These are phyloP conservation scores for Trichonephila clavata DNA, from an alignment of 1,140 invertebrate genomes.

Conservation along the genomic window DNA sequence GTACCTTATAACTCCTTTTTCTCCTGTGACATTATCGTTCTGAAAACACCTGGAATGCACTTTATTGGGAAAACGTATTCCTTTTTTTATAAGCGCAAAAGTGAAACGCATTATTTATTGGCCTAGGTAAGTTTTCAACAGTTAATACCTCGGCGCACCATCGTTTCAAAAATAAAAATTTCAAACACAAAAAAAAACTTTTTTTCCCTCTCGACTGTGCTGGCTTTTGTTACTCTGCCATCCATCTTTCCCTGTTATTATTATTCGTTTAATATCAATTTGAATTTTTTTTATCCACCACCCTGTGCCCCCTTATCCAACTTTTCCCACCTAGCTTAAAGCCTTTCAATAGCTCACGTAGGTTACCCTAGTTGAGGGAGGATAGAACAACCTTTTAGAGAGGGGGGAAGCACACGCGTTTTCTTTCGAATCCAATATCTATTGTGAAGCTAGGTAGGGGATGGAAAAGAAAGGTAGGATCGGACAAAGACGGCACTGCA, in stretches of 20 bases:
- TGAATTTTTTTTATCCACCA: conserved; percentile 54
- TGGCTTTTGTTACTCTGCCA: conserved; percentile 14
- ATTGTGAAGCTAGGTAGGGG: conserved; percentile 32
- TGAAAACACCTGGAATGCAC: conserved; percentile 57
- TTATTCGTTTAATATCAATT: conserved; percentile 74
- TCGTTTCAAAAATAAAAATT: neutral
- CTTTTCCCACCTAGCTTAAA: conserved; percentile 68
- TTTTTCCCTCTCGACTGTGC: neutral
- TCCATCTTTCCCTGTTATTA: conserved; percentile 71
- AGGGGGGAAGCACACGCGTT: conserved; percentile 23
- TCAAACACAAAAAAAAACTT: neutral
- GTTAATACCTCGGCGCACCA: conserved; percentile 43
- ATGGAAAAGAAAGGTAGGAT: conserved; percentile 7
- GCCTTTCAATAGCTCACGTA: conserved; percentile 39
- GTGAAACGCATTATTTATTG: conserved; percentile 51
- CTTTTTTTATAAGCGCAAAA: conserved; percentile 38
- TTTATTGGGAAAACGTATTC: conserved; percentile 33
- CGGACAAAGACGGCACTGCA: conserved; percentile 57
- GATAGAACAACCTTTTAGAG: conserved; percentile 11
- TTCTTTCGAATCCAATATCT: conserved; percentile 72
- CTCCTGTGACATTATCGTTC: conserved; percentile 48
- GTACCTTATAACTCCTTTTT: conserved; percentile 15
- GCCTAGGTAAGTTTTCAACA: conserved; percentile 58
- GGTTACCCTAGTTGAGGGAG: neutral
- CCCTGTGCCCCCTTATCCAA: neutral